Percentiles rank a stretch among this genome's conserved stretches.
Conservation (phyloP, 2,113 vertebrate genomes). For the Dasyornis broadbenti region DNA sequence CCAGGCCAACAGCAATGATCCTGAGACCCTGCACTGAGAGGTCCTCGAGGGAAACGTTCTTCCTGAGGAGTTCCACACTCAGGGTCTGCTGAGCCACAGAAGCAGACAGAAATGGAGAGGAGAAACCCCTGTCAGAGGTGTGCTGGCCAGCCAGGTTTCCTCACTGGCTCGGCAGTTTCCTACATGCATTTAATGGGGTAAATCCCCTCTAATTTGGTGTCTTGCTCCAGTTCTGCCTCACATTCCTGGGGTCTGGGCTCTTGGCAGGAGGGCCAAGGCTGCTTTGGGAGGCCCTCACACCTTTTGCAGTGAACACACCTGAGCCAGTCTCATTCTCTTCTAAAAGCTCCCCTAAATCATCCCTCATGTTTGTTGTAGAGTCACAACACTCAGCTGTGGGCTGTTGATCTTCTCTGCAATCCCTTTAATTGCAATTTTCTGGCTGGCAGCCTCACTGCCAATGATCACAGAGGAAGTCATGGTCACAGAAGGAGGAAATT, state of each 20-base stretch:
- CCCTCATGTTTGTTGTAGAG: not conserved
- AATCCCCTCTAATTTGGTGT: not conserved
- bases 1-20: not conserved
- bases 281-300: not conserved
- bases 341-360: not conserved
- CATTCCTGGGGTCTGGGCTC: not conserved
- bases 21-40: not conserved
- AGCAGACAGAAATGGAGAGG: not conserved
- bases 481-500: constrained; percentile 1
- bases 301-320: not conserved
- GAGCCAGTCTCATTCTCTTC: not conserved
- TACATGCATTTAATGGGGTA: no score
- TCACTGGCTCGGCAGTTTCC: not conserved
- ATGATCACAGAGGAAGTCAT: not conserved
- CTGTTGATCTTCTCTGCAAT: not conserved
- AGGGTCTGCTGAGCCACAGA: not conserved
- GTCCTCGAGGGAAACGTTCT: not conserved
- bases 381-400: not conserved
- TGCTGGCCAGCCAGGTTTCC: not conserved
- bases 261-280: not conserved
- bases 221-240: not conserved
- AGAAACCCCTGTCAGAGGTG: accelerated
- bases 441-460: not conserved
- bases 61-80: not conserved
- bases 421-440: not conserved